Evolutionary conservation across 2,888 invertebrate species (phyloP).

Genomic region (Cyrtodaria siliqua): DNA sequence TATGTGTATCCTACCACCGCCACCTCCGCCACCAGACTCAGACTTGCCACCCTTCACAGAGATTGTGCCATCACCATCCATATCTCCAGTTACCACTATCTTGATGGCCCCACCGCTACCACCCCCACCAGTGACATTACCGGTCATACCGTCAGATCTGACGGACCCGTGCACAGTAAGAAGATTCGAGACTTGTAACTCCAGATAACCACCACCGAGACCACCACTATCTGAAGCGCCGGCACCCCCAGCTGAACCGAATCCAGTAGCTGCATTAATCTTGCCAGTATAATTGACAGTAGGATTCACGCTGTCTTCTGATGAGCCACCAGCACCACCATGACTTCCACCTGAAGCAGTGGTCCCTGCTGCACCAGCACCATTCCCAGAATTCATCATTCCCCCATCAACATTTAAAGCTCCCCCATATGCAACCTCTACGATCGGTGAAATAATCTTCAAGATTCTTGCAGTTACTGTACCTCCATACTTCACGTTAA

Average conservation of each 20-base stretch:
- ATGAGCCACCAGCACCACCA: slow-evolving; percentile 74
- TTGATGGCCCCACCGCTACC: slow-evolving; percentile 70
- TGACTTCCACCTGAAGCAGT: slow-evolving; percentile 70
- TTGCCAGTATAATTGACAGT: slow-evolving; percentile 46
- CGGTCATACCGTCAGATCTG: slow-evolving; percentile 65
- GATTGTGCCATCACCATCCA: slow-evolving; percentile 64
- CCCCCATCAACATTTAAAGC: slow-evolving; percentile 63
- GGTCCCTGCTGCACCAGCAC: slow-evolving; percentile 52
- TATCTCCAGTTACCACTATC: slow-evolving; percentile 38
- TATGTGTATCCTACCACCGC: slow-evolving; percentile 71
- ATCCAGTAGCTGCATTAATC: slow-evolving; percentile 35
- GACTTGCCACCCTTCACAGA: slow-evolving; percentile 65
- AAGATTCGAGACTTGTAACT: slow-evolving; percentile 31
- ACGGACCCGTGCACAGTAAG: slow-evolving; percentile 68
- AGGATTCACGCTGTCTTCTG: slow-evolving; percentile 37
- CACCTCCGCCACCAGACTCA: slow-evolving; percentile 68
- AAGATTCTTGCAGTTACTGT: slow-evolving; percentile 56
- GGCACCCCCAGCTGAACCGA: slow-evolving; percentile 70
- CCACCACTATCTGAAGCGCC: slow-evolving; percentile 52
- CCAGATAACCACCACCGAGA: slow-evolving; percentile 65
- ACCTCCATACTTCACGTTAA: slow-evolving; percentile 71
- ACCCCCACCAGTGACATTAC: slow-evolving; percentile 63
- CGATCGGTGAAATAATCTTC: slow-evolving; percentile 46
- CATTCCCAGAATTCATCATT: slow-evolving; percentile 40
- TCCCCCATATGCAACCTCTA: slow-evolving; percentile 69